These are phyloP conservation scores for Macroteleia sp. DNA, from an alignment of 2,888 invertebrate species.

Conservation along the genomic window DNA sequence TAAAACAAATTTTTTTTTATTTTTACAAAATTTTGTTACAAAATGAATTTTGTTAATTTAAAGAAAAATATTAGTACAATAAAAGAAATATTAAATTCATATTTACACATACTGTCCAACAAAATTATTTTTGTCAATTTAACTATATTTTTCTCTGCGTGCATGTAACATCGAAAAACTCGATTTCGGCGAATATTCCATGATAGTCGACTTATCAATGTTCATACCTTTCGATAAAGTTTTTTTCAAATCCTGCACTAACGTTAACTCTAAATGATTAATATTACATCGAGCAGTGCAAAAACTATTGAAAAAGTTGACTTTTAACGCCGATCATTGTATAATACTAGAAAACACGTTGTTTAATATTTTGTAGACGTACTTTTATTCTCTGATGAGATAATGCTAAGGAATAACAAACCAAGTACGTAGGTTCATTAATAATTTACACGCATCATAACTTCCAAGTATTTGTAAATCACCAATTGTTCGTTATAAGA, in stretches of 20 bases:
- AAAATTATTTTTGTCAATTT: too few relatives aligned
- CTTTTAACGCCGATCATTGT: conserved; percentile 11
- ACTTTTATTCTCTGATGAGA: conserved; percentile 15
- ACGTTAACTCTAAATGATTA: too few relatives aligned
- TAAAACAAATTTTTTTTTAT: too few relatives aligned
- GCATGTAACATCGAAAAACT: too few relatives aligned
- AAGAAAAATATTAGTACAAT: too few relatives aligned
- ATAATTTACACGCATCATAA: conserved; percentile 4
- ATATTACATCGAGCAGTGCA: too few relatives aligned
- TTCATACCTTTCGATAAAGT: neutral
- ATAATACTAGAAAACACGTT: conserved; percentile 6
- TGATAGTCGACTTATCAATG: conserved; percentile 3
- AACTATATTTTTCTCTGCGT: too few relatives aligned
- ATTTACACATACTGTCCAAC: too few relatives aligned
- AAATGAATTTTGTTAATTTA: too few relatives aligned
- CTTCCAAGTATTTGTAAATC: conserved; percentile 10
- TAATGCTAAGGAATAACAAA: conserved; percentile 30
- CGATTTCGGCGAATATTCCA: neutral
- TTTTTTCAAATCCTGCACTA: neutral
- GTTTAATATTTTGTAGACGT: conserved; percentile 5
- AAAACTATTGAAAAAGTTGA: too few relatives aligned
- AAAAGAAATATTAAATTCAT: too few relatives aligned
- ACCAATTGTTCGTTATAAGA: conserved; percentile 5
- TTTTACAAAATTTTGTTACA: too few relatives aligned
- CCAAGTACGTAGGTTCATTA: conserved; percentile 7